Base-by-base conservation (phyloP, 2,888 invertebrate species). In the Aethes cnicana region DNA sequence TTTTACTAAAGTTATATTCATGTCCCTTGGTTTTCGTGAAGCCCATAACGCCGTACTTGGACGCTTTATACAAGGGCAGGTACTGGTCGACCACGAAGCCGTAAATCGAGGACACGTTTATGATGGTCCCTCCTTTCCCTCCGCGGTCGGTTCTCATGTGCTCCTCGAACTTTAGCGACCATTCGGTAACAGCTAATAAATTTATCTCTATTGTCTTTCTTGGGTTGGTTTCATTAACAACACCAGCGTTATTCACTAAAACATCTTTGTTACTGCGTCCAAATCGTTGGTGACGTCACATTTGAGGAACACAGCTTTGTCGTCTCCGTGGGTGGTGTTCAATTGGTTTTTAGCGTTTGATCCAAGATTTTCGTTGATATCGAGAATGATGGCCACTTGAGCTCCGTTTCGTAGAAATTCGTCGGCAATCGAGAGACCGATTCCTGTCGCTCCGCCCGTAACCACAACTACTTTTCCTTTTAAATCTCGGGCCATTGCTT, bases 81-180 rank as follows among this genome's bases (percentile, higher is more conserved):
- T 82, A 82, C 17, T 83, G 80, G 32, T 82, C 68, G 0, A 88
- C 74, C 55, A 77, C 72, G 23, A 89, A 78, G 0, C 92, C 92
- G 50, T 90, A 84, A 8, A 91, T 84, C 1, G 93, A 92, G 1
- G 92, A 42, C 2, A 92, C 80, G 67, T 93, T 93, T 11, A 93
- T 78, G 32, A 93, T 82, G 5, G 84, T 78, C 3, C 92, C 92
- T 2, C 92, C 92, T 33, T 72, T 63, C 1, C 88, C 89, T 1
- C 84, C 80, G 16, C 77, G 78, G 57, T 86, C 77, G 35, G 72
- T 79, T 16, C 89, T 76, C 85, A 91, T 84, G 68, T 85, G 77
- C 53, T 91, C 75, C 54, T 91, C 69, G n/a, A 81, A 91, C 20
- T 91, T 69, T 16, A 84, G 59, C 2, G 79, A 80, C 21, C 87